Base-by-base conservation (phyloP, 2,113 vertebrate species). In the Cinclus mexicanus region DNA sequence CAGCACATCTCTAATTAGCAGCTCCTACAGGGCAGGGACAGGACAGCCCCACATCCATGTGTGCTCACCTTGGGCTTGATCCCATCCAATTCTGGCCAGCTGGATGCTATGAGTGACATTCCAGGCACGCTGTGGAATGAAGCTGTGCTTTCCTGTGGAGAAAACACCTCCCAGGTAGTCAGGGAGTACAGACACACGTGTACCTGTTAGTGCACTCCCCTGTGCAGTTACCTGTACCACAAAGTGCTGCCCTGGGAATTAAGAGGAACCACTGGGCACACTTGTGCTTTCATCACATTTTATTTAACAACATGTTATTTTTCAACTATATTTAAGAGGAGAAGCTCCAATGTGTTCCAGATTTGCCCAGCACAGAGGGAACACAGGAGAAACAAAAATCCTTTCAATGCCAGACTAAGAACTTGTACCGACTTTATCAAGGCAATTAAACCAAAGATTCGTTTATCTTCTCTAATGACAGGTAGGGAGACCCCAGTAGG, bases 81-180 rank as follows among this genome's bases (percentile, higher is more conserved):
- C 49, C 25, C 41, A 21, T 28, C 42, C 9, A 33, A 31, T 29
- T 79, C 50, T 52, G 88, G 37, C 41, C 69, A 71, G 67, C 9
- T 5, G 24, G 70, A 29, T 18, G 7, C 44, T 10, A 9, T 1
- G 12, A 76, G 29, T 31, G 16, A 9, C 39, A 47, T 80, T 71
- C 10, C 9, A 65, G 47, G 42, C 25, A 12, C 0, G 0, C 19
- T 0, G 1, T 4, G 5, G 4, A 61, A 24, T 7, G 17, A 44
- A 28, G 20, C 61, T 3, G 14, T 24, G 5, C 52, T 29, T 65
- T 29, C 53, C 70, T 17, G 33, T 29, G 13, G 29, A 75, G 17
- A 39, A 57, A 65, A 25, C 17, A 7, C 8, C 2, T 25, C 57
- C 77, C 52, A 29, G 37, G 49, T 3, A 84, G 50, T 47, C 6